Evolutionary conservation across 2,797 vertebrate genomes (phyloP).

Genomic region (Oreochromis mossambicus): DNA sequence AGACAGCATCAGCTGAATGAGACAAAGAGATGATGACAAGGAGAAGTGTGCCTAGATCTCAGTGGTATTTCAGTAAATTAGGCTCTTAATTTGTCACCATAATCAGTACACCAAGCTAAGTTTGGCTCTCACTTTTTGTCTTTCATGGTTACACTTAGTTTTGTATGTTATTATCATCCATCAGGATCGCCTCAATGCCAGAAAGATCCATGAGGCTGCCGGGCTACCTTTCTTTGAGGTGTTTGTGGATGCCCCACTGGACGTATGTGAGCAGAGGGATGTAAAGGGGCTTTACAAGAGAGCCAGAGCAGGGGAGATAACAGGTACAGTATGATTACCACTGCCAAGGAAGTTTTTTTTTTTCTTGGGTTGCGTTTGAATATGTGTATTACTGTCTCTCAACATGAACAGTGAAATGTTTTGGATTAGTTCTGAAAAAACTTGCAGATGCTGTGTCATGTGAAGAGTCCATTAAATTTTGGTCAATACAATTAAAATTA

Average conservation of each 20-base stretch:
- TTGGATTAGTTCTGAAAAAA: background rate
- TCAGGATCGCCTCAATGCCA: conserved; percentile 94
- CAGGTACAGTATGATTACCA: conserved; percentile 68
- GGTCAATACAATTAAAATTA: background rate
- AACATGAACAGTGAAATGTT: background rate
- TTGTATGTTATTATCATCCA: background rate
- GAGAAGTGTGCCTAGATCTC: background rate
- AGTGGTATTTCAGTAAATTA: background rate
- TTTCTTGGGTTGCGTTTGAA: background rate
- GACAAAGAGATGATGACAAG: background rate
- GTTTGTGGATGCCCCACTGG: conserved; percentile 94
- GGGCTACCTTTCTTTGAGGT: conserved; percentile 97
- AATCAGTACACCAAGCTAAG: background rate
- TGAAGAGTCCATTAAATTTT: background rate
- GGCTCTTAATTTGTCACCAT: background rate
- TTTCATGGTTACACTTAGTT: background rate
- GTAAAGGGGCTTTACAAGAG: conserved; percentile 98
- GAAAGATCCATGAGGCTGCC: conserved; percentile 91
- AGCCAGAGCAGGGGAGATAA: conserved; percentile 96
- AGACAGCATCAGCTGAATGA: background rate
- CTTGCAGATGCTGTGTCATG: background rate
- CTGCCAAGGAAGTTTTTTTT: background rate
- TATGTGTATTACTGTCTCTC: background rate
- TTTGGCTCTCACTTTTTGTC: background rate
- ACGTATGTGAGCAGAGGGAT: conserved; percentile 96